Conservation (phyloP, 2,888 invertebrate species). For the Dryococelus australis region DNA sequence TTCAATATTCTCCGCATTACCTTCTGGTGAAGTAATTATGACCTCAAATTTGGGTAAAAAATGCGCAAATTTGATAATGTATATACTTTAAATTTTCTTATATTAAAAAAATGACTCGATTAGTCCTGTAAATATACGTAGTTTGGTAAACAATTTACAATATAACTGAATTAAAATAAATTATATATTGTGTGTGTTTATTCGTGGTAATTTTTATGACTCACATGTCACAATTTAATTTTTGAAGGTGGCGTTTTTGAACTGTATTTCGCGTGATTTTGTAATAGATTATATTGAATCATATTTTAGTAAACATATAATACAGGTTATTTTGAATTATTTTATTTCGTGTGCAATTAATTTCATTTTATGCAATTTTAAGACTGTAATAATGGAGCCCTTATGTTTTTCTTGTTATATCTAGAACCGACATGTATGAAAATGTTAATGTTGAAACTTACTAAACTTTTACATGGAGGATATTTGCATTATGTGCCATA, state of each 20-base stretch:
- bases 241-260: not conserved
- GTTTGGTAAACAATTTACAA: no score
- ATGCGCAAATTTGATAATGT: no score
- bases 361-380: not conserved
- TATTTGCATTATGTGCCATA: not conserved
- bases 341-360: not conserved
- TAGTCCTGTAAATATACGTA: no score
- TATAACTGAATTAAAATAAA: no score
- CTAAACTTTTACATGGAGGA: not conserved
- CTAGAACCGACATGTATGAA: not conserved
- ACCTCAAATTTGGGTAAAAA: no score
- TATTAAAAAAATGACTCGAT: no score
- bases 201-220: not conserved
- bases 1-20: no score
- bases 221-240: no score
- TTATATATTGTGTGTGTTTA: not conserved
- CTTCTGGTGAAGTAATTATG: no score
- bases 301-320: not conserved
- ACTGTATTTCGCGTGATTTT: not conserved
- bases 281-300: not conserved
- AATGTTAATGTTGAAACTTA: not conserved
- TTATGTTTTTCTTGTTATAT: not conserved
- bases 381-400: slow-evolving; percentile 9
- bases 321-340: not conserved
- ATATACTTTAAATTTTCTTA: no score